Conservation (phyloP, 2,113 vertebrate genomes). For the Lycaon pictus region DNA sequence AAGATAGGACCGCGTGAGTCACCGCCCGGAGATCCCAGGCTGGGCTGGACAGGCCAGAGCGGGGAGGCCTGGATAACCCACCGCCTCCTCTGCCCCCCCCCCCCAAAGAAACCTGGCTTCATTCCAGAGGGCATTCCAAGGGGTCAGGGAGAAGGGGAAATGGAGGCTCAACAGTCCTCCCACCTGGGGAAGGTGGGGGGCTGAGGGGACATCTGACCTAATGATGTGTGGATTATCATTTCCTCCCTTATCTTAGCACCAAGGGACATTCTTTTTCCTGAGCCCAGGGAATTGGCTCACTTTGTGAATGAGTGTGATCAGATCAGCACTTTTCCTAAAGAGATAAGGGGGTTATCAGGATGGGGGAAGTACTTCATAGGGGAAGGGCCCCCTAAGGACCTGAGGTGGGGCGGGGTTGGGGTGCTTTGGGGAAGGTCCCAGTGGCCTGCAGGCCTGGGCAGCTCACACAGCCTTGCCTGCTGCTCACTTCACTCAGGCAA, state of each 20-base stretch:
- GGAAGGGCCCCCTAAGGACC: background rate
- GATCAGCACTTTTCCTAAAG: slow-evolving; percentile 75
- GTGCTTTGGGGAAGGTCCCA: background rate
- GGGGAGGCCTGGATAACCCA: background rate
- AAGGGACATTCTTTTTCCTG: slow-evolving; percentile 71
- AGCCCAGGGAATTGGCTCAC: slow-evolving; percentile 66
- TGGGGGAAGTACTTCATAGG: slow-evolving; percentile 27
- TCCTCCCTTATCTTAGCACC: slow-evolving; percentile 80
- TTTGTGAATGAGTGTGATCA: slow-evolving; percentile 78
- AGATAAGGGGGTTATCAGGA: slow-evolving; percentile 68
- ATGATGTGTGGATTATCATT: slow-evolving; percentile 72
- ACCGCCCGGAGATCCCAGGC: background rate
- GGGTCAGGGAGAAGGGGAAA: background rate
- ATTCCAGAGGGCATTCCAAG: background rate
- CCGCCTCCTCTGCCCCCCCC: fast-evolving
- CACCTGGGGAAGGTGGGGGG: background rate
- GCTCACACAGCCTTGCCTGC: background rate
- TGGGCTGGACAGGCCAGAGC: background rate
- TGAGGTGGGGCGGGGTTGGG: background rate
- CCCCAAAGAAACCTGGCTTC: background rate
- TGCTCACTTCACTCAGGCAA: background rate
- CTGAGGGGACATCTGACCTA: slow-evolving; percentile 28
- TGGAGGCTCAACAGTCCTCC: background rate
- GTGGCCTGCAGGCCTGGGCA: fast-evolving
- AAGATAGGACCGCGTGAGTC: slow-evolving; percentile 76